Base-by-base conservation (phyloP, 2,888 invertebrate species). In the Neelides folsomi region DNA sequence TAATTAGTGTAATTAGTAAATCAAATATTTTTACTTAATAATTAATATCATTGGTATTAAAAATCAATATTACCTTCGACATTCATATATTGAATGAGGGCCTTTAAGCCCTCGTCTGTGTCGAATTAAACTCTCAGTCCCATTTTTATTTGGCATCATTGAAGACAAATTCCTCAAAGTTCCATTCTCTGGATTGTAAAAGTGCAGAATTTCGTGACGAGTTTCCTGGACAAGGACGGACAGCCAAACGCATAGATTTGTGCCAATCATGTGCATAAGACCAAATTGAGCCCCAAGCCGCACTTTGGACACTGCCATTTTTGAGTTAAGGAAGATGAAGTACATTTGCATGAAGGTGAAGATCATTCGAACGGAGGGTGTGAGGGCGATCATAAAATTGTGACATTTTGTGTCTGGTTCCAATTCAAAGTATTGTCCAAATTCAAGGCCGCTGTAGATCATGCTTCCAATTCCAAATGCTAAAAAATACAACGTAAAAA, bases 291-390 rank as follows among this genome's bases (percentile, higher is more conserved):
- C 74, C 12, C 73, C 63, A 36, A 70, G 67, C 51, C 58, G 50
- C 8, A 60, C 56, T 47, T 59, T 57, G 5, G 56, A 56, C 0
- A 62, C 56, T 27, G 62, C 60, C 57, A 66, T 60, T 51, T 61
- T 51, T 1, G 59, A 60, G 72, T 94, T 94, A 55, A 94, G 79
- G 75, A 95, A 95, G 72, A 95, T 90, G 73, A 95, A 95, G 73
- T 95, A 95, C 82, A 95, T 89, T 73, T 95, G 94, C 67, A 92
- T 86, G 72, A 95, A 93, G 67, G 92, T 94, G 74, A 95, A 94
- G 51, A 87, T 84, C 84, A 94, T 89, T 63, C 92, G 78, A 0
- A 90, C 85, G 6, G 90, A 85, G 0, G 94, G 93, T 3, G 92
- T 88, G 48, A 93, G 73, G 0, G 90, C 92, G 54, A 88, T 75